Evolutionary conservation across 2,888 invertebrate genomes (phyloP), one percentile per base, ranked within the genome.

Genomic region (Cheilosia pagana): DNA sequence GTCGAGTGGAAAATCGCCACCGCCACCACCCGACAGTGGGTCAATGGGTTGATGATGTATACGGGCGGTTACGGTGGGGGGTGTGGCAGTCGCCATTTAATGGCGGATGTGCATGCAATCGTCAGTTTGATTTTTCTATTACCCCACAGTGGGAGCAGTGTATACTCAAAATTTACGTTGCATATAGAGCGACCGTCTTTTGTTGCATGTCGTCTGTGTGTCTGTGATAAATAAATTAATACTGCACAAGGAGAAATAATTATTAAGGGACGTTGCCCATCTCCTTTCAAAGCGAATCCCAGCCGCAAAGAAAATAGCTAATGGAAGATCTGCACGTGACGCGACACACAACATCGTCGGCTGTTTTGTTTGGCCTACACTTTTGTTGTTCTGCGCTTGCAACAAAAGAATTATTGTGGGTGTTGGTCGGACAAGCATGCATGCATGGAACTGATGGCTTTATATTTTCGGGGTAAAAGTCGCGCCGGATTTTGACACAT

Each of bases 61-160:
- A 28, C 8, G 75, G 71, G 70, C 39, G 63, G 63, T 53, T 63
- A 55, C 65, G 57, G 21, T 55, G 45, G 21, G 62, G 76, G 81
- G 85, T 71, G 85, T 76, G 85, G 71, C 57, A 39, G 67, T 55
- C 35, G 50, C 81, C 81, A 81, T 81, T 87, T 87, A 87, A 87
- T 87, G 82, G 81, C 87, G 86, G 76, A 87, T 87, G 86, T 87
- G 86, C 87, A 87, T 87, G 87, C 87, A 86, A 87, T 79, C 85
- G 81, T 76, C 75, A 57, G 85, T 76, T 81, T 85, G 85, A 85
- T 85, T 85, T 85, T 85, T 85, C 81, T 85, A 85, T 85, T 85
- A 85, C 31, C 59, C 50, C 50, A 10, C 50, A n/a, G n/a, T n/a
- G n/a, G n/a, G n/a, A n/a, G 35, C 12, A 43, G 45, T 25, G 16